A percentile compares a stretch with the other conserved stretches of the same genome.
Conservation (phyloP, 2,888 invertebrate genomes). For the Nemoura dubitans region DNA sequence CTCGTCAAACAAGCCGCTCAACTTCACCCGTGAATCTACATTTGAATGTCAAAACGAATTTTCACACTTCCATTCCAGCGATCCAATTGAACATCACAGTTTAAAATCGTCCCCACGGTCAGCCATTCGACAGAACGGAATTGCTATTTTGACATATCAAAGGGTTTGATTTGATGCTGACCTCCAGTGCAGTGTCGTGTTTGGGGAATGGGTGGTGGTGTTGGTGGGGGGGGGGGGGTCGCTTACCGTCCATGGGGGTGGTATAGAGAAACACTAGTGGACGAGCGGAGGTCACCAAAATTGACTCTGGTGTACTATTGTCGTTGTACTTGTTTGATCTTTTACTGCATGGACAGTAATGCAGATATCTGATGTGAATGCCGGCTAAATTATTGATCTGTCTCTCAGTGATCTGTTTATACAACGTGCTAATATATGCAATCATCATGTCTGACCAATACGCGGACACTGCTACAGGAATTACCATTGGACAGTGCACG, state of each 20-base stretch:
- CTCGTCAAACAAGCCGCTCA: neutral
- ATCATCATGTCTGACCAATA: constrained; percentile 32
- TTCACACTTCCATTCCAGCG: neutral
- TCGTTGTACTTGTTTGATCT: constrained; percentile 1
- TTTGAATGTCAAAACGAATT: neutral
- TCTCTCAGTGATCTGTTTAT: neutral
- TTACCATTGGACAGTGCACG: no score
- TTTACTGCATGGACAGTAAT: constrained; percentile 15
- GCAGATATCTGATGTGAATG: constrained; percentile 43
- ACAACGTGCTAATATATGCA: constrained; percentile 45
- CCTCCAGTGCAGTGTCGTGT: constrained; percentile 3
- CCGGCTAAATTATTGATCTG: constrained; percentile 40
- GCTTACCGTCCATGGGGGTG: neutral
- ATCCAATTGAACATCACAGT: neutral
- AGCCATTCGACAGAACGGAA: neutral
- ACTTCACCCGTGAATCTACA: neutral
- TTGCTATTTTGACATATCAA: constrained; percentile 26
- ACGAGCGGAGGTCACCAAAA: constrained; percentile 42
- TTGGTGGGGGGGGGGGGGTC: neutral
- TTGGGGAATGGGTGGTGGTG: neutral
- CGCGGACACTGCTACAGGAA: neutral
- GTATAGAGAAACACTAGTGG: neutral
- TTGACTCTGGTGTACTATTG: constrained; percentile 46
- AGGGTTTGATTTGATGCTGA: constrained; percentile 39
- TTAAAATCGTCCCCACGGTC: neutral